Percentiles rank a stretch among this genome's conserved stretches.
Conservation (phyloP, 2,797 vertebrate species). For the Acomys russatus region DNA sequence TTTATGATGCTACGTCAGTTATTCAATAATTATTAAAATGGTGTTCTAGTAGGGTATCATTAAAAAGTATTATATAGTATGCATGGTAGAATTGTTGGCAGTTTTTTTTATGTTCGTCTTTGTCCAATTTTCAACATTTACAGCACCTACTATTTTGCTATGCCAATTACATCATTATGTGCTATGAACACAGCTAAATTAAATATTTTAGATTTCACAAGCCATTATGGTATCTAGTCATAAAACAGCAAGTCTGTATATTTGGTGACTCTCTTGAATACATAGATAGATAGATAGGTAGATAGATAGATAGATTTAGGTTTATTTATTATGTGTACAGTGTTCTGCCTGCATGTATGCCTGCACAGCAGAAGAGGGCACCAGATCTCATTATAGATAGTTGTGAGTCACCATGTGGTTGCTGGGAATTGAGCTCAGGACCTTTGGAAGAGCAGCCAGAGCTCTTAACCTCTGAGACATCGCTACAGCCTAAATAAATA, state of each 20-base stretch:
- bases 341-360: no score
- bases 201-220: constrained; percentile 47
- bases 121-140: constrained; percentile 12
- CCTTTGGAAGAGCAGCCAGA: no score
- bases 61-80: not conserved
- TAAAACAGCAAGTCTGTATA: not conserved
- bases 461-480: no score
- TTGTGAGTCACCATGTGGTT: no score
- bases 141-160: not conserved
- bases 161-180: not conserved
- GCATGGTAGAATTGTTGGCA: not conserved
- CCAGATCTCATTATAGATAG: no score
- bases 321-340: no score
- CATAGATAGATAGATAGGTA: no score
- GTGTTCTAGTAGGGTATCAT: not conserved
- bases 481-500: not conserved
- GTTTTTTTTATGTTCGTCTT: constrained; percentile 16
- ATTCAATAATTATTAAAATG: constrained; percentile 5
- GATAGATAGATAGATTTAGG: no score
- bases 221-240: not conserved
- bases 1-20: not conserved
- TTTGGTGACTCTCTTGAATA: not conserved
- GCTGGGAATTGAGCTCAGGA: no score
- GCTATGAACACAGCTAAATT: not conserved
- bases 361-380: no score